Evolutionary conservation across 2,113 vertebrate species (phyloP), one percentile per base, ranked within the genome.

Genomic region (Pimephales promelas): DNA sequence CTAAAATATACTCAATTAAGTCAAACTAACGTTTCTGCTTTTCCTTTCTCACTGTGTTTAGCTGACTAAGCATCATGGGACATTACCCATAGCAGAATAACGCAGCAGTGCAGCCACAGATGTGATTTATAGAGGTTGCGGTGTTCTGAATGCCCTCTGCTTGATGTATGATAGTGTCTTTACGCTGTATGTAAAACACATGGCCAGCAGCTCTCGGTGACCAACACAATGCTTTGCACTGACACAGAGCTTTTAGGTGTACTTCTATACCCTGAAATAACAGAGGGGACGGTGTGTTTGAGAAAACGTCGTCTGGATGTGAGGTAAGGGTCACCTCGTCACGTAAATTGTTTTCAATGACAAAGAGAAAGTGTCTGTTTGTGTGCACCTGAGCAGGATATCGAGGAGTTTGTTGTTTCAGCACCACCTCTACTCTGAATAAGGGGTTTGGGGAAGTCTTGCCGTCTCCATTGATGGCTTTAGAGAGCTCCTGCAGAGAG

Each of bases 401-500:
- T 18, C 93, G 88, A 0, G 91, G 87, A 0, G 72, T 14, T 1
- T 92, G 83, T 18, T 91, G 92, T 49, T 84, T 86, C 73, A 97
- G 90, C 31, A 91, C 88, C 83, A 97, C 93, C 68, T 95, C 90
- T 74, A 98, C 94, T 83, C 89, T 91, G 89, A 98, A 96, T 71
- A 97, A 89, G 0, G 96, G 93, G 56, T 92, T 95, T 8, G 94
- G 93, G 1, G 89, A 89, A 54, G 91, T 92, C 89, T 94, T 95
- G 81, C 91, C 92, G 26, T 97, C 94, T 24, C 95, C 95, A 4
- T 92, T 96, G 88, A 97, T 95, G 78, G 95, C 96, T 84, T 89
- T 95, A 52, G 94, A 95, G 3, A 98, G 92, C 68, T 95, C 95
- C 86, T 94, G 92, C 87, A 97, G 91, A 4, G 96, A 97, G 87